phyloP scores from a whole-genome alignment of 2,113 vertebrate species.

The Ceyx melanurus region DNA sequence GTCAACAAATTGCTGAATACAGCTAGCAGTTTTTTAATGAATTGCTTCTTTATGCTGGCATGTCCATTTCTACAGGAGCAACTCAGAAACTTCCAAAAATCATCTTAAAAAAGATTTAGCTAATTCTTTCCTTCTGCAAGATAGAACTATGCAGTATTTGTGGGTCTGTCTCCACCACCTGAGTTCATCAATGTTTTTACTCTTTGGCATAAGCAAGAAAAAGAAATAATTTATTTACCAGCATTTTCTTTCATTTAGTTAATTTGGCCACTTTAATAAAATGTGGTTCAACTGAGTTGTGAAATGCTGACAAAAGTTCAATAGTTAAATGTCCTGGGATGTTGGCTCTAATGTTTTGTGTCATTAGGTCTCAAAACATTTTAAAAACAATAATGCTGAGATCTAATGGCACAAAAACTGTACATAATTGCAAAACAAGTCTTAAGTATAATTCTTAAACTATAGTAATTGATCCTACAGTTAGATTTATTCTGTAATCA shows the following conservation, averaged over 20 bases:
- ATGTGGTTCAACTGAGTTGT: neutral
- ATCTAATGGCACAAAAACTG: constrained; percentile 34
- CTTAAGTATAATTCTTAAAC: constrained; percentile 61
- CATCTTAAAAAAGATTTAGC: neutral
- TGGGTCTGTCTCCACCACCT: neutral
- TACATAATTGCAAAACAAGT: constrained; percentile 60
- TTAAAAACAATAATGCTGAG: constrained; percentile 36
- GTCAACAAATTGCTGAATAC: neutral
- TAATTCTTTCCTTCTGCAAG: neutral
- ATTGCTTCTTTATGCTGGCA: neutral
- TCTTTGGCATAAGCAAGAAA: neutral
- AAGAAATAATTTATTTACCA: neutral
- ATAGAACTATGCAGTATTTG: neutral
- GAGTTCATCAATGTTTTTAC: neutral
- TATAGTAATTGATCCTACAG: constrained; percentile 66
- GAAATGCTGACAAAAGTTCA: neutral
- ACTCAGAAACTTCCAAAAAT: neutral
- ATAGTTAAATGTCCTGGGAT: neutral
- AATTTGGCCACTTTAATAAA: neutral
- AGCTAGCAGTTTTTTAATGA: neutral
- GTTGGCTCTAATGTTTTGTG: neutral
- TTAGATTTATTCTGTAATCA: constrained; percentile 70
- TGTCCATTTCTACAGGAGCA: neutral
- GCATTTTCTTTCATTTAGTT: neutral
- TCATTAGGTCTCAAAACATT: constrained; percentile 44